phyloP scores from a whole-genome alignment of 2,113 vertebrate species.

The Neotragus pygmaeus region DNA sequence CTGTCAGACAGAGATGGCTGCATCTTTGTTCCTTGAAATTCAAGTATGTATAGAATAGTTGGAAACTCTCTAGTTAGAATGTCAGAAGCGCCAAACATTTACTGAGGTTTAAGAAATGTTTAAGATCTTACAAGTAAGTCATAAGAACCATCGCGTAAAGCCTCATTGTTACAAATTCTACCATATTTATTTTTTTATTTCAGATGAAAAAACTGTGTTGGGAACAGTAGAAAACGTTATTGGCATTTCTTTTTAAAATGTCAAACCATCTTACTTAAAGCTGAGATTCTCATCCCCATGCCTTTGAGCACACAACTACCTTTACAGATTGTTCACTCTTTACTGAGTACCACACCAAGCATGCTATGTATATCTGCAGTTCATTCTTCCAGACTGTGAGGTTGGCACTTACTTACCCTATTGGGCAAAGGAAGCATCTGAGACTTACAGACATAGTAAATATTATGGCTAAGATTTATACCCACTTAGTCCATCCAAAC shows the following conservation, averaged over 20 bases:
- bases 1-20: background rate
- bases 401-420: background rate
- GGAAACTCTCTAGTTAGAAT: background rate
- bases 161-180: background rate
- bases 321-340: background rate
- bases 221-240: background rate
- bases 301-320: background rate
- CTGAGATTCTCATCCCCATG: background rate
- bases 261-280: background rate
- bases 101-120: background rate
- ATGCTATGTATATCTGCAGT: background rate
- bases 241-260: background rate
- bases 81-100: background rate
- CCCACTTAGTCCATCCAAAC: background rate
- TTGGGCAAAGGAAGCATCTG: background rate
- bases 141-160: background rate
- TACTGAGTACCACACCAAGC: background rate
- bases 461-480: background rate
- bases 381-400: background rate
- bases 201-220: background rate
- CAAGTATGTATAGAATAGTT: background rate
- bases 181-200: background rate
- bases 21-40: background rate
- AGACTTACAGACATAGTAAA: background rate
- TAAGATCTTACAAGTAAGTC: background rate